phyloP scores from a whole-genome alignment of 2,113 vertebrate species.

The Lanius ludovicianus region DNA sequence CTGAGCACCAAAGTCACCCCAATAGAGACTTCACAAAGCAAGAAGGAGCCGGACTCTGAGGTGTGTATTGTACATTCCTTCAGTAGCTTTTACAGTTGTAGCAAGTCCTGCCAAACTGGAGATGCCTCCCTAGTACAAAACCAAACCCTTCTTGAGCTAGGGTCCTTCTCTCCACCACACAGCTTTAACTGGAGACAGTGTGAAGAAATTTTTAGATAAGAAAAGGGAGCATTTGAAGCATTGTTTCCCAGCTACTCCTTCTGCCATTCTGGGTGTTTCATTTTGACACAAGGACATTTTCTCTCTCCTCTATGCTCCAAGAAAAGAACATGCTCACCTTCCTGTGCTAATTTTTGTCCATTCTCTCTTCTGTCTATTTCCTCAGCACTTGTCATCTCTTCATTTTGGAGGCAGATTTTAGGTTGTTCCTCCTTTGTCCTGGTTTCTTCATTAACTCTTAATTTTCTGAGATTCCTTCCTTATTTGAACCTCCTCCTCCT shows the following conservation, averaged over 20 bases:
- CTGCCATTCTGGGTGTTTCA: neutral
- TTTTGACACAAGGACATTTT: neutral
- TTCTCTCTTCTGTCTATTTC: neutral
- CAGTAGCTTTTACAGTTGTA: neutral
- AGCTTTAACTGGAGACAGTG: neutral
- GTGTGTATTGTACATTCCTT: neutral
- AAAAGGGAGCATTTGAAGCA: neutral
- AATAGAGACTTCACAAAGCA: neutral
- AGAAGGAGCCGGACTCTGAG: neutral
- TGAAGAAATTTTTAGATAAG: neutral
- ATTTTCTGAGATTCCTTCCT: neutral
- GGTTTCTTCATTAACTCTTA: constrained; percentile 16
- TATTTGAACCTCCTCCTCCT: neutral
- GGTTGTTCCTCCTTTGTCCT: neutral
- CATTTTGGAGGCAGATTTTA: neutral
- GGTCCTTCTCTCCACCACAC: neutral
- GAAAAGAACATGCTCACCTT: neutral
- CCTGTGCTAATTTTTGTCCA: neutral
- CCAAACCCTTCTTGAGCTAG: neutral
- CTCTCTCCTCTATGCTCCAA: neutral
- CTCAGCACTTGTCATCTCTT: neutral
- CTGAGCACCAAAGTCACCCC: neutral
- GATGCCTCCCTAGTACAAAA: neutral
- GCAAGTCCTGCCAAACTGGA: neutral
- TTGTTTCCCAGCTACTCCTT: neutral